Evolutionary conservation across 2,113 vertebrate species (phyloP), one percentile per base, ranked within the genome.

Genomic region (Pteruthius melanotis): DNA sequence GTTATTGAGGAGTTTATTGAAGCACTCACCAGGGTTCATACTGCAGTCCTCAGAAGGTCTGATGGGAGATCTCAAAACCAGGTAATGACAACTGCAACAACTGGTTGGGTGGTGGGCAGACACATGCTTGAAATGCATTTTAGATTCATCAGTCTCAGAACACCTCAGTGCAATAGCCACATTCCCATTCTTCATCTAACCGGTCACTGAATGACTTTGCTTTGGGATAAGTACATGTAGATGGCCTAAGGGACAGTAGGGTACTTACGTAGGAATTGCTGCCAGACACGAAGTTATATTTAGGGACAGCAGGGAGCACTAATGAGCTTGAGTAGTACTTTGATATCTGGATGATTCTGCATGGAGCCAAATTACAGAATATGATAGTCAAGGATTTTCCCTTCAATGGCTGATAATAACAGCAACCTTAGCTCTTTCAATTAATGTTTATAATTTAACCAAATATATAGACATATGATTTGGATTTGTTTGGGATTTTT

Each of bases 161-260:
- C 8, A 7, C 20, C 18, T 31, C 22, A 4, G 1, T 2, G 4
- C 23, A 57, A 65, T 4, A 54, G 31, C 9, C 1, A 2, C 8
- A 2, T 71, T 60, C 49, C 37, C 16, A 9, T 33, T 54, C 27
- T 64, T 68, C 31, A 18, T 20, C 35, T 57, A 30, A 19, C 23
- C 39, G 33, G 30, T 31, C 9, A 4, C 37, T 27, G 72, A 70
- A 64, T n/a, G 2, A 30, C n/a, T 63, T 61, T 77, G 45, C 24
- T 85, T 65, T 53, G 23, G 23, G 27, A 37, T 52, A 18, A 64
- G 12, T 12, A 21, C 37, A 12, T 16, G 15, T 33, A 53, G 20
- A 69, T 16, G 12, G 47, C 40, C n/a, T 33, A 63, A 80, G 24
- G 28, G 4, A n/a, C 33, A 57, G 31, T 4, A 79, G 66, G n/a